A percentile compares a stretch with the other conserved stretches of the same genome.
phyloP scores from a whole-genome alignment of 2,113 vertebrate genomes.

The Panthera leo region DNA sequence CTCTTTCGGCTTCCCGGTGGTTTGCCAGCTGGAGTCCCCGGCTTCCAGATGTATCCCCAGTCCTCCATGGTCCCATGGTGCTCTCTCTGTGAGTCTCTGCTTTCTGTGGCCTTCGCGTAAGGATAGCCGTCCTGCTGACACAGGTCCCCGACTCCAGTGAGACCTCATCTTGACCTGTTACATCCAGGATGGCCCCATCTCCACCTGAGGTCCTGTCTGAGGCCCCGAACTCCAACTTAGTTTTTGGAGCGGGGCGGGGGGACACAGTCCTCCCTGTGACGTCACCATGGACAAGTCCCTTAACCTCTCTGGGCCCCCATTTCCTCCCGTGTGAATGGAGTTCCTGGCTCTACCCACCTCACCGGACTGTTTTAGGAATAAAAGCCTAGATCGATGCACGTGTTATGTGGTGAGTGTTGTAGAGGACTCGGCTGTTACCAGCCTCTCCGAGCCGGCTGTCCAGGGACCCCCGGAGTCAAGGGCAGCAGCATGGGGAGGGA shows the following conservation, averaged over 20 bases:
- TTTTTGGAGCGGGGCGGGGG: too few relatives aligned
- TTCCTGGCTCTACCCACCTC: not conserved
- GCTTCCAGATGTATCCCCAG: not conserved
- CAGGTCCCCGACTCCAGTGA: fast-evolving
- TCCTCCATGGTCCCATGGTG: fast-evolving
- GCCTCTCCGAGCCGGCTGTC: not conserved
- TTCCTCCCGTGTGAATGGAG: not conserved
- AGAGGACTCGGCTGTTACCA: fast-evolving
- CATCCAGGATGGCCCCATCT: not conserved
- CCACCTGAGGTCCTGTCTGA: not conserved
- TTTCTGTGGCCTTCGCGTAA: not conserved
- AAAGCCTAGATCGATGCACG: fast-evolving
- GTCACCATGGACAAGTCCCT: not conserved
- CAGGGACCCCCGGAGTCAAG: not conserved
- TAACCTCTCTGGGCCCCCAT: fast-evolving
- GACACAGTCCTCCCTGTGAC: too few relatives aligned
- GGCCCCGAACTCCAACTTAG: not conserved
- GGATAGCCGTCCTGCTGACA: not conserved
- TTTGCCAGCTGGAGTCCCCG: not conserved
- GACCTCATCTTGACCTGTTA: not conserved
- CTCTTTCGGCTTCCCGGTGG: not conserved
- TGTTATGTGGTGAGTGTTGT: fast-evolving
- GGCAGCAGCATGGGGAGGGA: fast-evolving
- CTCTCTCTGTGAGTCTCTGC: not conserved
- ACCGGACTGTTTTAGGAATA: not conserved